Evolutionary conservation across 2,797 vertebrate genomes (phyloP).

Genomic region (Gadopsis bispinosus): DNA sequence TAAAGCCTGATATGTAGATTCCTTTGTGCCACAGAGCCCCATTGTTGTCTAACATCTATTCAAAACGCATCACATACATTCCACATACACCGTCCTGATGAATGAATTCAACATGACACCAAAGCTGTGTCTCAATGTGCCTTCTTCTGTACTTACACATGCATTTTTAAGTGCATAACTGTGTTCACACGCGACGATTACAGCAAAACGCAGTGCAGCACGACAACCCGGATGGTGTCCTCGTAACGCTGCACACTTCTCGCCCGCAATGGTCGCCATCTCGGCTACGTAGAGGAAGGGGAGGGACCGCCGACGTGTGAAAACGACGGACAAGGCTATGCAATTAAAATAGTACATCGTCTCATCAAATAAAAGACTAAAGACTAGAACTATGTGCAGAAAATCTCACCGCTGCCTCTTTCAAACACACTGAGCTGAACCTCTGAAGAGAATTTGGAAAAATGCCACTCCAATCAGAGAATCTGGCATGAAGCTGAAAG

Average conservation of each 20-base stretch:
- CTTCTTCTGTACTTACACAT: too few species aligned
- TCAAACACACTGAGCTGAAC: slow-evolving; percentile 7
- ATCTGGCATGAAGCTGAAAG: slow-evolving; percentile 51
- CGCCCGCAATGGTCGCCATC: too few species aligned
- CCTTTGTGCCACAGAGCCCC: too few species aligned
- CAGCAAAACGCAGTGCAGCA: too few species aligned
- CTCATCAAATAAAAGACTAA: slow-evolving; percentile 1
- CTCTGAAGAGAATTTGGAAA: slow-evolving; percentile 31
- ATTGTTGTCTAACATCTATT: background rate
- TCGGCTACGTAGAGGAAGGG: too few species aligned
- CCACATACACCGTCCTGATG: background rate
- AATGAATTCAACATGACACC: background rate
- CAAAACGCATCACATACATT: background rate
- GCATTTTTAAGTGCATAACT: too few species aligned
- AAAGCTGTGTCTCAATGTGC: too few species aligned
- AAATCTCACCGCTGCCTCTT: background rate
- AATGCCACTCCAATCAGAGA: slow-evolving; percentile 47
- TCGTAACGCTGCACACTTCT: too few species aligned
- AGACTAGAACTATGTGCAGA: background rate
- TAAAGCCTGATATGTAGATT: background rate
- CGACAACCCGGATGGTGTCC: too few species aligned
- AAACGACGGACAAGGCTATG: too few species aligned
- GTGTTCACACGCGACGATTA: too few species aligned
- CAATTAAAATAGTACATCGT: background rate
- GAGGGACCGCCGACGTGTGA: too few species aligned